Base-by-base conservation (phyloP, 2,113 vertebrate species). In the Apus apus region DNA sequence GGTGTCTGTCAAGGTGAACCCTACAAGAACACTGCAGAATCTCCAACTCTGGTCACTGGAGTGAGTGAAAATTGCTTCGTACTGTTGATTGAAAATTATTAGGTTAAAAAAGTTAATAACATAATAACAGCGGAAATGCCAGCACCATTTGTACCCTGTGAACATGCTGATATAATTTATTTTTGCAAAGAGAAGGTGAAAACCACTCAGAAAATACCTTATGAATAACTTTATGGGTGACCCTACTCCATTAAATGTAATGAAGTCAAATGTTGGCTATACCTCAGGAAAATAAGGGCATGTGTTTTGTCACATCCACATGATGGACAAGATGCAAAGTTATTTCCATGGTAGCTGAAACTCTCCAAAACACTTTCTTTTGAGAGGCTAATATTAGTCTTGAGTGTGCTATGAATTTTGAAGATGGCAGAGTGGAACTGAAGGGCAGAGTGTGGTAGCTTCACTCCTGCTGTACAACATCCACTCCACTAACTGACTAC, bases 71-170 rank as follows among this genome's bases (percentile, higher is more conserved):
- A 96, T 92, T 93, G 60, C 90, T 97, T 87, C 79, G 73, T 90
- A 75, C 95, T 91, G 65, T 75, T 90, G 85, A 96, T 82, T 95
- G 85, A 90, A 95, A 97, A 97, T 96, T 95, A 97, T 80, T 89
- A 96, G 90, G 91, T 93, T 95, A 90, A 79, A 95, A 95, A 94
- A 91, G 82, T 91, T 97, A 97, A 96, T 96, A 95, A 82, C 76
- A 48, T 91, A 81, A 95, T 94, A 96, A 97, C 94, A 96, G 91
- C 72, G 76, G 68, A 97, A 97, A 97, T 95, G 90, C 83, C 95
- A 95, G 91, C 67, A 92, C 87, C 58, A 50, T 91, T 97, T 94
- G 93, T 81, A 95, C 89, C 80, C 94, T 29, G 1, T 80, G 90
- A 96, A 93, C 85, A 88, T 82, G 89, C 95, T 88, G 87, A 86